Evolutionary conservation across 37 sponge, comb jelly and placozoan genomes (phyloP), one percentile per base, ranked within the genome.

Genomic region (Crambe crambe): DNA sequence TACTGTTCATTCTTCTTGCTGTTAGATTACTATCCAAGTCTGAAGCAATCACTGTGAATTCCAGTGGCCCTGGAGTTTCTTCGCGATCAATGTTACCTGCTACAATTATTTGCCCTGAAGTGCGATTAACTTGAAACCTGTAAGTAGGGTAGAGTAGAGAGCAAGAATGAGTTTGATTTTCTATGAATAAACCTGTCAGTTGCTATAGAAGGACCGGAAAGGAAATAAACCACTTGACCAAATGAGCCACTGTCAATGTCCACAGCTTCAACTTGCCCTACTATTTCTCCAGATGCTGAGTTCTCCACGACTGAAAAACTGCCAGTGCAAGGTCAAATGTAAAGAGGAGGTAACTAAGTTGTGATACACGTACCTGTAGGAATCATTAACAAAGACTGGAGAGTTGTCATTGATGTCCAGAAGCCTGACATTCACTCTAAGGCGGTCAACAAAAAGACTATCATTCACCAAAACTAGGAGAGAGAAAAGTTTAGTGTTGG

Each of bases 331-430:
- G 39, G 31, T 25, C 4, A 35, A 68, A 37, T 31, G 69, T 3
- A 9, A 61, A 61, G 25, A 23, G 63, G 5, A 61, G 15, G 63
- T 23, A 61, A 61, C 15, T 23, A 61, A 23, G 63, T 8, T 20
- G 25, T 61, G 12, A 5, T 20, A 61, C 5, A 8, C 6, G 18
- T 34, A 77, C 37, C 42, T 37, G 73, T 85, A 90, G 0, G 54
- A 51, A 1, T 9, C 34, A 38, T 67, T 62, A 0, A 44, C 43
- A 77, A 90, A 90, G 30, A 76, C 67, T 34, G 91, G 91, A 0
- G 30, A 18, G 74, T 82, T 85, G 61, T 90, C 86, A 56, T 90
- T 90, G 23, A 85, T 36, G 34, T 90, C 86, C 20, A 73, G 1
- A 1, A 90, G 56, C 35, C 41, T 26, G 0, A 89, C 37, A 29